A percentile compares a stretch with the other conserved stretches of the same genome.
These are phyloP conservation scores for Pseudolycoriella hygida DNA, from an alignment of 2,888 invertebrate genomes.

Conservation along the genomic window DNA sequence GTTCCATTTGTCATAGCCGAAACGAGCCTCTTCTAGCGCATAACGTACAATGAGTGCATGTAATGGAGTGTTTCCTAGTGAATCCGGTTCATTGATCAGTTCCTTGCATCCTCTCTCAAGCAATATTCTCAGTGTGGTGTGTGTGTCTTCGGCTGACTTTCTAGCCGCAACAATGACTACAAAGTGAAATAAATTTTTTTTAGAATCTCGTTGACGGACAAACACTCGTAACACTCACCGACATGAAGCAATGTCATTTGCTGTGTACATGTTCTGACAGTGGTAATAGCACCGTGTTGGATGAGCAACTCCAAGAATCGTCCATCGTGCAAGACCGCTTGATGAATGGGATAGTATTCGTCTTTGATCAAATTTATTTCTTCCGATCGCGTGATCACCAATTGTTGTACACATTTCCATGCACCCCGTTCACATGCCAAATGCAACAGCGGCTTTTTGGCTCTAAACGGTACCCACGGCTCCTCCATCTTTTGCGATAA, in stretches of 20 bases:
- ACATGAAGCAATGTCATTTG: constrained; percentile 53
- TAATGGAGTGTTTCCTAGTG: constrained; percentile 53
- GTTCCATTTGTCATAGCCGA: constrained; percentile 51
- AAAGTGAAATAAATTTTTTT: constrained; percentile 9
- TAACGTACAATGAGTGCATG: constrained; percentile 46
- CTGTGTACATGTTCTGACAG: constrained; percentile 48
- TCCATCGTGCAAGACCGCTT: constrained; percentile 52
- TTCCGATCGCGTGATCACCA: constrained; percentile 44
- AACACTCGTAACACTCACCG: constrained; percentile 29
- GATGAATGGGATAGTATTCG: constrained; percentile 63
- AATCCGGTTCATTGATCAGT: constrained; percentile 52
- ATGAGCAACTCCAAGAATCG: constrained; percentile 47
- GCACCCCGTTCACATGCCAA: constrained; percentile 53
- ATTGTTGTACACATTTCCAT: constrained; percentile 50
- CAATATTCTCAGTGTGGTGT: constrained; percentile 46
- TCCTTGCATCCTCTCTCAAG: constrained; percentile 56
- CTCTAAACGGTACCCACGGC: constrained; percentile 43
- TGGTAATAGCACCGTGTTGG: constrained; percentile 49
- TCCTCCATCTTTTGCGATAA: constrained; percentile 49
- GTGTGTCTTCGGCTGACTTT: constrained; percentile 51
- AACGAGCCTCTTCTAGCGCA: constrained; percentile 47
- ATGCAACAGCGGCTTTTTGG: constrained; percentile 43
- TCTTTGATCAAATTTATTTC: constrained; percentile 54
- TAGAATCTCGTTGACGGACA: too few relatives aligned
- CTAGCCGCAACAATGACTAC: constrained; percentile 47